phyloP scores from a whole-genome alignment of 2,888 invertebrate genomes.

The Tenthredo notha region DNA sequence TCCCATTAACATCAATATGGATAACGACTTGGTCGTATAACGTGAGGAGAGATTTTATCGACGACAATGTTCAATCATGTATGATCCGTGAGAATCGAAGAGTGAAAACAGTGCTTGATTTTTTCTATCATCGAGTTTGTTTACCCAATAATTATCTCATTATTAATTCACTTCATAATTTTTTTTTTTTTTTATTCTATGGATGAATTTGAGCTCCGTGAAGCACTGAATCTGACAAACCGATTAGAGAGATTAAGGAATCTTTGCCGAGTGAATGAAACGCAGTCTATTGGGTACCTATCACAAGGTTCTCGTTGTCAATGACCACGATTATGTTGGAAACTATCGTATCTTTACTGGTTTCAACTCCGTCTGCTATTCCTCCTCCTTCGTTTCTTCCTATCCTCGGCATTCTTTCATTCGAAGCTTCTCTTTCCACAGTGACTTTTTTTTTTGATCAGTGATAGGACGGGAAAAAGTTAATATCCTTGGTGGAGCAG shows the following conservation, averaged over 20 bases:
- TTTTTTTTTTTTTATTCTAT: background rate
- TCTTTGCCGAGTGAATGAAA: background rate
- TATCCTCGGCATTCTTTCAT: background rate
- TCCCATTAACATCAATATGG: constrained; percentile 14
- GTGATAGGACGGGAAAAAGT: background rate
- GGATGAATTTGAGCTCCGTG: background rate
- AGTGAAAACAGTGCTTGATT: background rate
- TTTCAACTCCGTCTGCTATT: background rate
- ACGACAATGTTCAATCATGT: background rate
- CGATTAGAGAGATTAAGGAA: background rate
- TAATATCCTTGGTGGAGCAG: constrained; percentile 22
- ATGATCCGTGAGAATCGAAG: background rate
- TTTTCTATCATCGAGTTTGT: background rate
- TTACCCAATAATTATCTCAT: background rate
- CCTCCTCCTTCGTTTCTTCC: background rate
- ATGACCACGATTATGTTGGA: background rate
- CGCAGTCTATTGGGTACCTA: constrained; percentile 15
- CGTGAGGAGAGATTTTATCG: constrained; percentile 6
- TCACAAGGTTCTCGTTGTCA: background rate
- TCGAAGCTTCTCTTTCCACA: background rate
- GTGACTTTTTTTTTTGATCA: background rate
- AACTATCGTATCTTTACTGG: constrained; percentile 23
- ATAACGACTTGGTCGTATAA: background rate
- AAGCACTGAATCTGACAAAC: background rate
- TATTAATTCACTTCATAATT: background rate